phyloP scores from a whole-genome alignment of 2,113 vertebrate species.

The Nycticorax nycticorax region DNA sequence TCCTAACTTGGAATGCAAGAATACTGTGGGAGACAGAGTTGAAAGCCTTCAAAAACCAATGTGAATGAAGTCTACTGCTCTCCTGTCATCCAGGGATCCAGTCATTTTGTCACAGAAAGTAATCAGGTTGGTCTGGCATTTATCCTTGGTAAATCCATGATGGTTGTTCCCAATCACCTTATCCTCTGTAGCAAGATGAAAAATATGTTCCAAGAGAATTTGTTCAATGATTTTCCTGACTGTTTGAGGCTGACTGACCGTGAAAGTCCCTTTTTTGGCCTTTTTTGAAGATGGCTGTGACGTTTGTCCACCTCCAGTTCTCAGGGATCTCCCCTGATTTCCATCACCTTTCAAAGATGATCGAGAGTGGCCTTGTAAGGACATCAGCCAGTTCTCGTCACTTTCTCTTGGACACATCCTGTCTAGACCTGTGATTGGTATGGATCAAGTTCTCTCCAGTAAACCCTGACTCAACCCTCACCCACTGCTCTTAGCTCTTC shows the following conservation, averaged over 20 bases:
- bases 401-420: background rate
- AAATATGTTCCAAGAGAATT: background rate
- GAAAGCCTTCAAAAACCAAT: background rate
- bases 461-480: background rate
- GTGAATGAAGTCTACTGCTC: accelerated
- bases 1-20: background rate
- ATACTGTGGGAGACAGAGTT: background rate
- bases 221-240: background rate
- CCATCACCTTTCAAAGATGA: background rate
- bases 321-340: background rate
- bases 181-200: background rate
- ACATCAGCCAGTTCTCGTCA: background rate
- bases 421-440: accelerated
- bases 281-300: background rate
- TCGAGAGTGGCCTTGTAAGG: background rate
- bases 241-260: background rate
- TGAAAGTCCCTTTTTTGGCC: background rate
- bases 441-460: background rate
- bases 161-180: background rate
- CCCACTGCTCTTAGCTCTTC: background rate
- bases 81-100: background rate
- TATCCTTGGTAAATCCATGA: background rate
- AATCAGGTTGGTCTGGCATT: background rate
- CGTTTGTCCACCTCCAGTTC: background rate
- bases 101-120: background rate